These are phyloP conservation scores for Arrhopalites spinosus DNA, from an alignment of 2,888 invertebrate genomes.

Conservation along the genomic window DNA sequence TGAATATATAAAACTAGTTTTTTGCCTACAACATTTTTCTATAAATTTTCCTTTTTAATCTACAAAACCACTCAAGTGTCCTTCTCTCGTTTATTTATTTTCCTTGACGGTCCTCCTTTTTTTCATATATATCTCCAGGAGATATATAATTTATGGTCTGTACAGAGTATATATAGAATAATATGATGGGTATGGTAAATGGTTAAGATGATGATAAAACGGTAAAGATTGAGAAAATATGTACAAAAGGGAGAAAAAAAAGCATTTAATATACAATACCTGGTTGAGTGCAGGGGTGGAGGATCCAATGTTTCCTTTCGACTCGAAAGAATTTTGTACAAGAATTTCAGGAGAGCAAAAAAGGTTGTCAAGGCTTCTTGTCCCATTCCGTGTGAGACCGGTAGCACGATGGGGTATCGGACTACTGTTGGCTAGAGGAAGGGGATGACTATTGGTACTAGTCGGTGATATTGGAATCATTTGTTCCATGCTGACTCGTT, in stretches of 20 bases:
- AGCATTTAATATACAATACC: constrained; percentile 40
- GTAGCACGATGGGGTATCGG: constrained; percentile 27
- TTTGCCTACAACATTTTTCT: no score
- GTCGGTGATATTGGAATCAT: constrained; percentile 45
- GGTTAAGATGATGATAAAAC: no score
- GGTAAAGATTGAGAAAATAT: background rate
- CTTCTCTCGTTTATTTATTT: no score
- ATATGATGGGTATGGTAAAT: no score
- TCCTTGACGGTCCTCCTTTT: no score
- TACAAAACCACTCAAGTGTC: no score
- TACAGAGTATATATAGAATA: no score
- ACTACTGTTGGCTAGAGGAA: constrained; percentile 27
- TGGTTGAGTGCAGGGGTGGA: constrained; percentile 56
- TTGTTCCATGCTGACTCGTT: constrained; percentile 50
- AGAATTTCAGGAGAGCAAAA: constrained; percentile 51
- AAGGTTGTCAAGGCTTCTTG: constrained; percentile 55
- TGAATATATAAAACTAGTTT: no score
- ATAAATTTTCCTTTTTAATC: no score
- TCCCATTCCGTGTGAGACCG: constrained; percentile 45
- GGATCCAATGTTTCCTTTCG: constrained; percentile 47
- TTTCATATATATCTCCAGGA: no score
- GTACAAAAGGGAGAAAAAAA: background rate
- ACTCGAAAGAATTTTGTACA: constrained; percentile 32
- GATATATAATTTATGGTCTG: no score
- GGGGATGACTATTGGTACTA: background rate